phyloP scores from a whole-genome alignment of 23 tunicate genomes.

The Styela clava region DNA sequence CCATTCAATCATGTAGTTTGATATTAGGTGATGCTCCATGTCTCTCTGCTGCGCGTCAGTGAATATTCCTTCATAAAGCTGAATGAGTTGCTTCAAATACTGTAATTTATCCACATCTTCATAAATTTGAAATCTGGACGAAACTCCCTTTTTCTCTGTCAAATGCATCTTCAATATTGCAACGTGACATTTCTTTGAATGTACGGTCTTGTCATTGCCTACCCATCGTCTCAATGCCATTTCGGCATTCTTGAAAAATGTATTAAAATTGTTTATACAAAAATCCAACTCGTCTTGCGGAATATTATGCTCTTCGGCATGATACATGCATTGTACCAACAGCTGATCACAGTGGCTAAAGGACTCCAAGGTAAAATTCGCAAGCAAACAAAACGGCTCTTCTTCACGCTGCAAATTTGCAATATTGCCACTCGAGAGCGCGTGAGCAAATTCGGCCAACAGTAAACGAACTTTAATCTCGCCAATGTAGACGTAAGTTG shows the following conservation, averaged over 20 bases:
- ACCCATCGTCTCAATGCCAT: conserved; percentile 21
- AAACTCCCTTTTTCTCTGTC: conserved; percentile 13
- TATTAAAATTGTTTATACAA: conserved; percentile 34
- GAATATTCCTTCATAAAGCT: conserved; percentile 11
- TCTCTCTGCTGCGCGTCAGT: background rate
- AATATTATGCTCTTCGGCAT: conserved; percentile 15
- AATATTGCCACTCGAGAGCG: background rate
- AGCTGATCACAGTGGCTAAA: conserved; percentile 53
- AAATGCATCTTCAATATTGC: conserved; percentile 21
- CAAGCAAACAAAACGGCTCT: conserved; percentile 4
- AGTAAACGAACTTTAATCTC: conserved; percentile 43
- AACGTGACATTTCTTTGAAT: conserved; percentile 26
- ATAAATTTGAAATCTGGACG: background rate
- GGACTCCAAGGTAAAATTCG: conserved; percentile 14
- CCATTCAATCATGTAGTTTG: conserved; percentile 54
- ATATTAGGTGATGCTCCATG: background rate
- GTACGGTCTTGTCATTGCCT: conserved; percentile 10
- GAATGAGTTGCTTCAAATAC: conserved; percentile 22
- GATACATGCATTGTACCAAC: conserved; percentile 30
- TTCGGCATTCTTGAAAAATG: conserved; percentile 28
- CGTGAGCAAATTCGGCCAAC: conserved; percentile 30
- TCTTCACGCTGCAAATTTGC: background rate
- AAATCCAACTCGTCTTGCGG: conserved; percentile 20
- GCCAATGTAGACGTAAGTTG: conserved; percentile 49
- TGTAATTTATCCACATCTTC: conserved; percentile 14